A percentile compares a stretch with the other conserved stretches of the same genome.
These are phyloP conservation scores for Petroica traversi DNA, from an alignment of 2,113 vertebrate genomes.

Conservation along the genomic window DNA sequence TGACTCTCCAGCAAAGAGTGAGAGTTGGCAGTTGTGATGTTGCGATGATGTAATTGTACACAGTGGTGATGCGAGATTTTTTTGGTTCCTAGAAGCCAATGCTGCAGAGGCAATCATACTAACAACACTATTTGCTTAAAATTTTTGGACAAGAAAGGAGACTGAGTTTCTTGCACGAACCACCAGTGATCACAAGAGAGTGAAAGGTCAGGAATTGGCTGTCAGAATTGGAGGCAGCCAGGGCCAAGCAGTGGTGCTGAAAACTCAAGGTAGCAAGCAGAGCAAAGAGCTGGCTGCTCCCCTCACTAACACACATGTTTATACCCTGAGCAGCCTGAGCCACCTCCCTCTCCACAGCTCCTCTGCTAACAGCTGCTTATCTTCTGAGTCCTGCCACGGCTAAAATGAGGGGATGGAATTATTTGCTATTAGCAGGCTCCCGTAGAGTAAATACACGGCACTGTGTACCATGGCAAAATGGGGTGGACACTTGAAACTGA, in stretches of 20 bases:
- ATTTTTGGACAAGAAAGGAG: slow-evolving; percentile 6
- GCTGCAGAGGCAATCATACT: slow-evolving; percentile 9
- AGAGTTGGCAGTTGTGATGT: slow-evolving; percentile 42
- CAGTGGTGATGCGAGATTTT: slow-evolving; percentile 49
- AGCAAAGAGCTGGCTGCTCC: not conserved
- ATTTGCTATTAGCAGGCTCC: not conserved
- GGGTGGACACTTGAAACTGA: not conserved
- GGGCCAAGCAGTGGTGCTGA: not conserved
- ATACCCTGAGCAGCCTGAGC: not conserved
- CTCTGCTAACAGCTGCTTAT: slow-evolving; percentile 25
- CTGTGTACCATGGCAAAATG: slow-evolving; percentile 25
- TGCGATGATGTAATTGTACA: slow-evolving; percentile 56
- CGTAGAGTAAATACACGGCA: not conserved
- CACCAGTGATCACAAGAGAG: not conserved
- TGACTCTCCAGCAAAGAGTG: not conserved
- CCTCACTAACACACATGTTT: not conserved
- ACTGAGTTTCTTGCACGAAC: not conserved
- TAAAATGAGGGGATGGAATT: slow-evolving; percentile 29
- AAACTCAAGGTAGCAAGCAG: not conserved
- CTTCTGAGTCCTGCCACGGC: not conserved
- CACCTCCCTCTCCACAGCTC: not conserved
- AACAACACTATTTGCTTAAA: slow-evolving; percentile 32
- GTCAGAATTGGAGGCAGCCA: slow-evolving; percentile 6
- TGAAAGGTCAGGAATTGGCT: slow-evolving; percentile 33
- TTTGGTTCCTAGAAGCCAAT: slow-evolving; percentile 58